These are phyloP conservation scores for Bombus balteatus DNA, from an alignment of 1,140 invertebrate species.

Conservation along the genomic window DNA sequence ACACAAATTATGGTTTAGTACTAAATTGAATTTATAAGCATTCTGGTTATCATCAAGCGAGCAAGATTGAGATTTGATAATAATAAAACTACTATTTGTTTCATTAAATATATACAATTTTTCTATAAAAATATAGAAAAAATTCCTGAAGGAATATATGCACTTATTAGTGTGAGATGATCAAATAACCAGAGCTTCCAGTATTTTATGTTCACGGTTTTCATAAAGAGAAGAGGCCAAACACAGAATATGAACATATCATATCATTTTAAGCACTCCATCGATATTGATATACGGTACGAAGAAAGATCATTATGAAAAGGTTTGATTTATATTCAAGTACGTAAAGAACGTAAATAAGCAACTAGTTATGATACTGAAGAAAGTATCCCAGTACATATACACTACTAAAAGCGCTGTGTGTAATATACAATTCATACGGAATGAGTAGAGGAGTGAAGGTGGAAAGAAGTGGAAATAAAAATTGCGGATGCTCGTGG, in stretches of 20 bases:
- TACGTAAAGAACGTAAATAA: not conserved
- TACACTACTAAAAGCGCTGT: not conserved
- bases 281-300: not conserved
- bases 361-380: not conserved
- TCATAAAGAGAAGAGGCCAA: not conserved
- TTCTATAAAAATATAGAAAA: not conserved
- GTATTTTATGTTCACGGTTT: not conserved
- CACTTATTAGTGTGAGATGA: not conserved
- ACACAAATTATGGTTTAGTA: too few relatives aligned
- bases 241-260: not conserved
- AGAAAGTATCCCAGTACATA: not conserved
- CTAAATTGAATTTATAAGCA: too few relatives aligned
- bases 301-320: not conserved
- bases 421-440: not conserved
- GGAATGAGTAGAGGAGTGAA: not conserved
- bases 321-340: not conserved
- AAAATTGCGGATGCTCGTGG: conserved; percentile 6
- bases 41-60: too few relatives aligned
- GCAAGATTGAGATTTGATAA: too few relatives aligned
- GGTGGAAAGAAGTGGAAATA: conserved; percentile 2
- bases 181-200: not conserved
- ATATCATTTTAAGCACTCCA: not conserved
- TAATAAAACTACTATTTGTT: too few relatives aligned
- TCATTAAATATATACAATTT: not conserved
- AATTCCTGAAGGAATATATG: not conserved